Base-by-base conservation (phyloP, 2,113 vertebrate species). In the Oncorhynchus keta region DNA sequence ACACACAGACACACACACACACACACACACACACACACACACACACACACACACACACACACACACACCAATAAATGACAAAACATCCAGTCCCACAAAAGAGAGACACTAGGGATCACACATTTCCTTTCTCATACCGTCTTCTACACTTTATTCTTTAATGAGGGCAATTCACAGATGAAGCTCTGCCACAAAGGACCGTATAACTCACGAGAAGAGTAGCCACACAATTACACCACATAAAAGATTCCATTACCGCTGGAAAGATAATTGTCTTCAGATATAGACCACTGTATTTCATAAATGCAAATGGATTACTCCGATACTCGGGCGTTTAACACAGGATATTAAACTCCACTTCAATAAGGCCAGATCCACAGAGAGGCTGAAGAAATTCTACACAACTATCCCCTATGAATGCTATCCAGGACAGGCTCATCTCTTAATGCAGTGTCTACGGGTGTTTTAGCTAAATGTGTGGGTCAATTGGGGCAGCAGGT, bases 221-320 rank as follows among this genome's bases (percentile, higher is more conserved):
- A 79, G 79, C 80, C 68, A 77, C 75, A 77, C 82, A 83, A 90
- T 87, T 79, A 84, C 55, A 71, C 48, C 22, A n/a, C 70, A 81
- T 82, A 74, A 87, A 85, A 74, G 83, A 89, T 87, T 83, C 79
- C 84, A 91, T 91, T 88, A 89, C 79, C 64, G 70, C 45, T 66
- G 78, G 77, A 80, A 81, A 79, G 78, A 89, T 74, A 80, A 61
- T 78, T 80, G 72, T 88, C 81, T 74, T 83, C 35, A 68, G 45
- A 55, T 55, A 55, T 55, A 39, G 61, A 39, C n/a, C 73, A 79
- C 69, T 68, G 55, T 61, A 77, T 83, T 85, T 84, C 74, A 81
- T 83, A 70, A 86, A 88, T 59, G 78, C 78, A 24, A 81, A 81
- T 70, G 39, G 9, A 3, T 65, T 35, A n/a, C 39, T 45, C 39